Evolutionary conservation across 2,797 vertebrate species (phyloP).

Genomic region (Zalophus californianus): DNA sequence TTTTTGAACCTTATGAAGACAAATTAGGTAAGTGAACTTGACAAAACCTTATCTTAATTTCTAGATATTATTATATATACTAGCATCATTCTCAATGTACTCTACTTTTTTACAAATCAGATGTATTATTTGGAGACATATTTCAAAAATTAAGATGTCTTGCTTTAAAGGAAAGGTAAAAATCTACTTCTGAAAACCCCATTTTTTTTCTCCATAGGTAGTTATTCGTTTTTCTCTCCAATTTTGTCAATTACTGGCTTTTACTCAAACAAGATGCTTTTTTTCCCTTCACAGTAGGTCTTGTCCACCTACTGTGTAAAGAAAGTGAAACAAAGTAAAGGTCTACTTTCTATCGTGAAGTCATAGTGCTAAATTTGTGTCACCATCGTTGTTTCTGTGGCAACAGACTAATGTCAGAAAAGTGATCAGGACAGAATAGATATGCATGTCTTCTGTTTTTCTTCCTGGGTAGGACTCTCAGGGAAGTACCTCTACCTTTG

Average conservation of each 20-base stretch:
- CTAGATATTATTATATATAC: not conserved
- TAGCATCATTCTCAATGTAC: not conserved
- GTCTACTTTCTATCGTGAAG: conserved; percentile 34
- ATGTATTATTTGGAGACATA: not conserved
- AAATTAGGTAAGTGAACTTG: conserved; percentile 37
- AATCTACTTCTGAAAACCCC: not conserved
- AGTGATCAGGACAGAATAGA: not conserved
- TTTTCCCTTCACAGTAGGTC: not conserved
- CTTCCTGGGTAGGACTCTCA: not conserved
- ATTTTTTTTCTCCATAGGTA: not conserved
- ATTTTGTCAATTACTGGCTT: conserved; percentile 48
- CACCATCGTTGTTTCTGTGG: conserved; percentile 47
- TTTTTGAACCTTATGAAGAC: conserved; percentile 36
- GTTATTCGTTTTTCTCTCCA: conserved; percentile 41
- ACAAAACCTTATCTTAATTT: not conserved
- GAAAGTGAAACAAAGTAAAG: conserved; percentile 45
- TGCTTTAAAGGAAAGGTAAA: conserved; percentile 37
- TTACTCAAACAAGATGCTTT: conserved; percentile 10
- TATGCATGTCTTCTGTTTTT: not conserved
- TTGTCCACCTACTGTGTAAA: conserved; percentile 40
- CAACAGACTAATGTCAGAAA: conserved; percentile 54
- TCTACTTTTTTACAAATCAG: not conserved
- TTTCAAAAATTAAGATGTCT: conserved; percentile 45
- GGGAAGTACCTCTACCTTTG: not conserved
- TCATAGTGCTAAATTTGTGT: conserved; percentile 39